phyloP scores from a whole-genome alignment of 2,797 vertebrate species.

The Aeoliscus strigatus region DNA sequence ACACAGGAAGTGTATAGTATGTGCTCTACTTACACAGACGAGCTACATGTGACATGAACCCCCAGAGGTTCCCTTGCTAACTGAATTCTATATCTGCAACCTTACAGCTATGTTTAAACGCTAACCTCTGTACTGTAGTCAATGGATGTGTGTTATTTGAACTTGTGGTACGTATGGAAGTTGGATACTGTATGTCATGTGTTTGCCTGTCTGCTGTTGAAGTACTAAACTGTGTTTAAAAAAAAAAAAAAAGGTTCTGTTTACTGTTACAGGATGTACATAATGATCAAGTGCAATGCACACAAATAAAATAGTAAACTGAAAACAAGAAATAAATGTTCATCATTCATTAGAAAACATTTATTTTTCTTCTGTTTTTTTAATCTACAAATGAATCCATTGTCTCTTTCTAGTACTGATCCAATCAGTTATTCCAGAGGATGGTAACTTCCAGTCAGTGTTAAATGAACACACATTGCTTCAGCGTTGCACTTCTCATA shows the following conservation, averaged over 20 bases:
- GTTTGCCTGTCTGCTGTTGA: constrained; percentile 91
- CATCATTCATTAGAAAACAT: background rate
- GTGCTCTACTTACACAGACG: constrained; percentile 40
- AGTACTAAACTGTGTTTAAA: constrained; percentile 86
- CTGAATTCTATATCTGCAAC: constrained; percentile 41
- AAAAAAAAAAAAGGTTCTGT: too few relatives aligned
- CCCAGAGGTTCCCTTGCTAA: constrained; percentile 38
- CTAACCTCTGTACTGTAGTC: constrained; percentile 80
- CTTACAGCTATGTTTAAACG: constrained; percentile 68
- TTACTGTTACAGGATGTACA: constrained; percentile 83
- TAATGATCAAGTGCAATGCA: constrained; percentile 82
- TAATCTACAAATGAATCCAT: too few relatives aligned
- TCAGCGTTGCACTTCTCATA: constrained; percentile 10
- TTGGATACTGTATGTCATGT: constrained; percentile 77
- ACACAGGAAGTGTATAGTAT: constrained; percentile 32
- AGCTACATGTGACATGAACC: constrained; percentile 50
- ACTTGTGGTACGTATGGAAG: constrained; percentile 74
- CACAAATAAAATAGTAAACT: constrained; percentile 80
- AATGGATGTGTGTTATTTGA: constrained; percentile 87
- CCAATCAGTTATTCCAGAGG: background rate
- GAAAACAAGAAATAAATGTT: constrained; percentile 18
- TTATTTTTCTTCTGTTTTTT: constrained; percentile 13
- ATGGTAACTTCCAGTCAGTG: background rate
- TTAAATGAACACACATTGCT: constrained; percentile 2
- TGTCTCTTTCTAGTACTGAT: too few relatives aligned